Evolutionary conservation across 2,113 vertebrate species (phyloP), one percentile per base, ranked within the genome.

Genomic region (Dascyllus trimaculatus): DNA sequence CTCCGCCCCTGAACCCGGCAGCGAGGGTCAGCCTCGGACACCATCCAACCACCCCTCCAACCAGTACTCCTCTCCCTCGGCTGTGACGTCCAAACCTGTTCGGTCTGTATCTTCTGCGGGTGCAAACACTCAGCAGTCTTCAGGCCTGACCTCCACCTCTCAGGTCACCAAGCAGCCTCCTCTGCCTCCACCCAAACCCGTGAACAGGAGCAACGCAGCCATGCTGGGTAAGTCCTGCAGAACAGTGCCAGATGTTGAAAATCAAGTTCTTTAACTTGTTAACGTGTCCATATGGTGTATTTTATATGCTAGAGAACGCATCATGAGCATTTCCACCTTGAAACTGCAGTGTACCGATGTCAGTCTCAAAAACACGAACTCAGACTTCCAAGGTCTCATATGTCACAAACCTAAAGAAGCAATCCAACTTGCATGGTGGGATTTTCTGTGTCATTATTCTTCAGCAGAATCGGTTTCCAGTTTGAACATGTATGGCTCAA

Each of bases 181-280:
- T 0, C 0, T 96, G 35, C 98, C 98, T 53, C 98, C 97, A 24
- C 98, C 98, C 82, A 99, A 99, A 78, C 98, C 98, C 0, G 29
- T 94, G 83, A 98, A 97, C 91, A 96, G 98, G 85, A 95, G 95
- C 94, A 98, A 94, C 72, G 91, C 97, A 0, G 57, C 90, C 53
- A 89, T 98, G 56, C 91, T 98, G 84, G 97, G 98, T 99, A 86
- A 96, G 97, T 94, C 57, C 26, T 71, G 17, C 32, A 67, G 4
- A 25, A 56, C 8, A n/a, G 17, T 19, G 51, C 62, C 25, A 54
- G 24, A 38, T 35, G 19, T 48, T 46, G 2, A 32, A 32, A 32
- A 32, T 32, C 32, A 35, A 35, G 32, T 35, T 35, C 5, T 35
- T 1, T 35, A 35, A 6, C 32, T 35, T 35, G 32, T 35, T 35